Evolutionary conservation across 2,888 invertebrate genomes (phyloP).

Genomic region (Lottia gigantea): DNA sequence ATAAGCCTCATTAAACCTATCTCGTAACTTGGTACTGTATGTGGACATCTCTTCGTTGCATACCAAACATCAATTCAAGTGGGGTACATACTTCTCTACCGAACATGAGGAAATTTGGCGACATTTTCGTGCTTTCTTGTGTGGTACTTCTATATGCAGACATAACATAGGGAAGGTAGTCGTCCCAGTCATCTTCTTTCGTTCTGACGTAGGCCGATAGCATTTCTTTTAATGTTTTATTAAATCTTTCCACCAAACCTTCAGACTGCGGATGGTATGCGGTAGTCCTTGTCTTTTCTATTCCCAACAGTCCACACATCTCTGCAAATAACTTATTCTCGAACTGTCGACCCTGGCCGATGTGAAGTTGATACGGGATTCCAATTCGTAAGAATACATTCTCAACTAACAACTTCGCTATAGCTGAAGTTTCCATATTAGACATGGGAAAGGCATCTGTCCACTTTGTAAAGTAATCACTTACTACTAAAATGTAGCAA

Average conservation of each 20-base stretch:
- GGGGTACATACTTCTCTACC: background rate
- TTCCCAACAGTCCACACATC: background rate
- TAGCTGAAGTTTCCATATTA: background rate
- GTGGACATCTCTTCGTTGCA: background rate
- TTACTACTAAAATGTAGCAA: slow-evolving; percentile 24
- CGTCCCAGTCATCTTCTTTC: background rate
- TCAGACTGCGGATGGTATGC: slow-evolving; percentile 25
- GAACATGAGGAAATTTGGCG: background rate
- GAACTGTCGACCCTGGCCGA: background rate
- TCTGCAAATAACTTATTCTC: slow-evolving; percentile 16
- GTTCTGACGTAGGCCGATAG: slow-evolving; percentile 15
- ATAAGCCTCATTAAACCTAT: background rate
- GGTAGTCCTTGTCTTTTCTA: slow-evolving; percentile 13
- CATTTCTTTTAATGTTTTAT: slow-evolving; percentile 26
- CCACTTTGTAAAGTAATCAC: slow-evolving; percentile 27
- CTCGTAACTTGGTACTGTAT: background rate
- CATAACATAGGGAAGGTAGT: slow-evolving; percentile 5
- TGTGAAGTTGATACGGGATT: background rate
- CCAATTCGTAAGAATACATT: slow-evolving; percentile 22
- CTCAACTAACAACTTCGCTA: background rate
- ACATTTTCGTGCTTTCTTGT: background rate
- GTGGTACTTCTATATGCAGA: background rate
- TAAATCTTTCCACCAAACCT: slow-evolving; percentile 29
- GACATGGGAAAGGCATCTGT: slow-evolving; percentile 19
- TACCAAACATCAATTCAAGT: background rate